Percentiles rank a stretch among this genome's conserved stretches.
Conservation (phyloP, 2,797 vertebrate genomes). For the Enteromius mattozi region DNA sequence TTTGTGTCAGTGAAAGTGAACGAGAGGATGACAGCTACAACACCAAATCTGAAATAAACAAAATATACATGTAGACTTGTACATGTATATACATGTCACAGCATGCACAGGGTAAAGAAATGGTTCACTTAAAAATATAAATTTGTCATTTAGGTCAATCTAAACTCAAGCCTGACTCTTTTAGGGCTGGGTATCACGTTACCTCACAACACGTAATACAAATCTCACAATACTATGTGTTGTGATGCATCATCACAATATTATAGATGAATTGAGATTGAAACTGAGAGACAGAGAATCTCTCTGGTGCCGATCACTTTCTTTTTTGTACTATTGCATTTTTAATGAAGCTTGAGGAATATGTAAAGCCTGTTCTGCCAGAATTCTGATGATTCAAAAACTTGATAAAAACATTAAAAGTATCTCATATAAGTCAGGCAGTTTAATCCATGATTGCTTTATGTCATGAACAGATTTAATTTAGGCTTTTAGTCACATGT, state of each 20-base stretch:
- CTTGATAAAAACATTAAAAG: not conserved
- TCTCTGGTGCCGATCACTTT: not conserved
- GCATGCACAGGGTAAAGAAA: not conserved
- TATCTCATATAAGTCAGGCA: not conserved
- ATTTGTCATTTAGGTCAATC: not conserved
- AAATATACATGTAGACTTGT: no score
- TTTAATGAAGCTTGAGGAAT: not conserved
- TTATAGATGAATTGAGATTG: not conserved
- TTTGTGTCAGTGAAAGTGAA: constrained; percentile 59
- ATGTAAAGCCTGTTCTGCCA: not conserved
- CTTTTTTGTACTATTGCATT: not conserved
- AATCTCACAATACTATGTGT: not conserved
- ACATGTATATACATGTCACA: not conserved
- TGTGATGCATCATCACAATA: not conserved
- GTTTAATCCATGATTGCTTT: not conserved
- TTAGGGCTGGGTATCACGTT: not conserved
- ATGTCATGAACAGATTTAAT: not conserved
- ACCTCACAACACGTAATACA: not conserved
- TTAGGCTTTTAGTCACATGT: not conserved
- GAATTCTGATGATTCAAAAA: not conserved
- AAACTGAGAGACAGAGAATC: not conserved
- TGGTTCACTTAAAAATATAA: not conserved
- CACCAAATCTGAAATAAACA: constrained; percentile 35
- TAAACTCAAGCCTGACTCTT: not conserved
- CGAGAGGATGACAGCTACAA: constrained; percentile 74